Conservation (phyloP, 1,140 invertebrate species). For the Lithobius niger region DNA sequence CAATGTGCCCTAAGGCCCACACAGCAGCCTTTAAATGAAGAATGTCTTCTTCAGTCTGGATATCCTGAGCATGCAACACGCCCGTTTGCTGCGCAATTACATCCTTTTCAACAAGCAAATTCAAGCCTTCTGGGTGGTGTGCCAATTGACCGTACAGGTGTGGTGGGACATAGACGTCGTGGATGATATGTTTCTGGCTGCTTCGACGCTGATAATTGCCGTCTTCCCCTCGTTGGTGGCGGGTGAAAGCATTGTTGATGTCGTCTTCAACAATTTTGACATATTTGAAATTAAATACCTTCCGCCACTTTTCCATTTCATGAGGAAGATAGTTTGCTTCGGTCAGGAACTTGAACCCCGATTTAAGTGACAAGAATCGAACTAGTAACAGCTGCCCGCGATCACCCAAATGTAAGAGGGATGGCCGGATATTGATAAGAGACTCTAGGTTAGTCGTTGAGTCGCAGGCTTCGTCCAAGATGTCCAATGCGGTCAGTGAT, state of each 20-base stretch:
- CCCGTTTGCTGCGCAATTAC: slow-evolving; percentile 19
- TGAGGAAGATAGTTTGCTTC: slow-evolving; percentile 52
- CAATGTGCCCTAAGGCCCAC: slow-evolving; percentile 76
- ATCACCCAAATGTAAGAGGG: slow-evolving; percentile 64
- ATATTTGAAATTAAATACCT: slow-evolving; percentile 50
- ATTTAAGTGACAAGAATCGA: slow-evolving; percentile 59
- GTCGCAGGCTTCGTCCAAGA: slow-evolving; percentile 79
- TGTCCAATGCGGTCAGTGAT: slow-evolving; percentile 57
- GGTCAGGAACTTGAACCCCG: slow-evolving; percentile 50
- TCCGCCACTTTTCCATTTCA: slow-evolving; percentile 62
- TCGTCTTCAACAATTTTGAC: slow-evolving; percentile 74
- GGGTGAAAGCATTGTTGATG: slow-evolving; percentile 71
- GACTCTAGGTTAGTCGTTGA: slow-evolving; percentile 52
- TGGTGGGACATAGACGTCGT: slow-evolving; percentile 55
- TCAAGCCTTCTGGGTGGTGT: slow-evolving; percentile 57
- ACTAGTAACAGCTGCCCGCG: slow-evolving; percentile 66
- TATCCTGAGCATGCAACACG: slow-evolving; percentile 23
- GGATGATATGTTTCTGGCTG: slow-evolving; percentile 30
- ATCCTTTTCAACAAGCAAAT: slow-evolving; percentile 35
- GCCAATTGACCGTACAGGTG: slow-evolving; percentile 81
- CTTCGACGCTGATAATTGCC: slow-evolving; percentile 55
- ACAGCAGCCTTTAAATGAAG: slow-evolving; percentile 63
- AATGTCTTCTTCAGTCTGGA: slow-evolving; percentile 27
- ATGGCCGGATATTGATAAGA: slow-evolving; percentile 54
- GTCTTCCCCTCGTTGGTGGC: slow-evolving; percentile 64